A percentile compares a stretch with the other conserved stretches of the same genome.
Evolutionary conservation across 2,113 vertebrate species (phyloP).

Genomic region (Prionailurus viverrinus): DNA sequence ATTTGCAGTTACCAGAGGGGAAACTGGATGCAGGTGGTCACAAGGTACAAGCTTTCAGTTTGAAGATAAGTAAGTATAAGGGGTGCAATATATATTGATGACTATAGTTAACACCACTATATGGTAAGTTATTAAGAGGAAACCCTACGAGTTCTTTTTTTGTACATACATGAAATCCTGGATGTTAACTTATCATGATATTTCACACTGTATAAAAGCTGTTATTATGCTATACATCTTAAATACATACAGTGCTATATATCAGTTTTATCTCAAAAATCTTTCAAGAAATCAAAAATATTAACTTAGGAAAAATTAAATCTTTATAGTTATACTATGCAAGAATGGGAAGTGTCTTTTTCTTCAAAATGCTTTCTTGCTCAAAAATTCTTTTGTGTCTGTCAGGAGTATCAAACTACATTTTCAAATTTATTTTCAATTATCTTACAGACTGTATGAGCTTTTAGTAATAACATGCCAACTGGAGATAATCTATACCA

Average conservation of each 20-base stretch:
- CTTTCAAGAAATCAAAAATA: background rate
- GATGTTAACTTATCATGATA: background rate
- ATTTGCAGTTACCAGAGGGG: background rate
- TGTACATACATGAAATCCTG: background rate
- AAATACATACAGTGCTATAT: background rate
- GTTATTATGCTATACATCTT: background rate
- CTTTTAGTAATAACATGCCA: background rate
- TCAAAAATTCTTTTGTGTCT: background rate
- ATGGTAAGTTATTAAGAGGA: background rate
- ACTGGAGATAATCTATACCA: background rate
- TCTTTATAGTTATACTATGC: background rate
- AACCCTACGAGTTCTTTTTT: background rate
- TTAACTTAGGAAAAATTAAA: background rate
- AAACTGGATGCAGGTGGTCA: background rate
- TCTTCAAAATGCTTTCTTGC: background rate
- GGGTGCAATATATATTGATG: background rate
- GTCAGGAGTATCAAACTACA: background rate
- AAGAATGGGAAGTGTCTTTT: background rate
- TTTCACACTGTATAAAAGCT: background rate
- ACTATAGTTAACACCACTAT: background rate
- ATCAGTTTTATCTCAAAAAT: background rate
- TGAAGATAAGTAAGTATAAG: background rate
- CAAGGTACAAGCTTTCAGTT: background rate
- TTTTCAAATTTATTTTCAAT: slow-evolving; percentile 52
- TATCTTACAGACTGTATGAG: background rate